Evolutionary conservation across 2,113 vertebrate species (phyloP).

Genomic region (Uria aalge): DNA sequence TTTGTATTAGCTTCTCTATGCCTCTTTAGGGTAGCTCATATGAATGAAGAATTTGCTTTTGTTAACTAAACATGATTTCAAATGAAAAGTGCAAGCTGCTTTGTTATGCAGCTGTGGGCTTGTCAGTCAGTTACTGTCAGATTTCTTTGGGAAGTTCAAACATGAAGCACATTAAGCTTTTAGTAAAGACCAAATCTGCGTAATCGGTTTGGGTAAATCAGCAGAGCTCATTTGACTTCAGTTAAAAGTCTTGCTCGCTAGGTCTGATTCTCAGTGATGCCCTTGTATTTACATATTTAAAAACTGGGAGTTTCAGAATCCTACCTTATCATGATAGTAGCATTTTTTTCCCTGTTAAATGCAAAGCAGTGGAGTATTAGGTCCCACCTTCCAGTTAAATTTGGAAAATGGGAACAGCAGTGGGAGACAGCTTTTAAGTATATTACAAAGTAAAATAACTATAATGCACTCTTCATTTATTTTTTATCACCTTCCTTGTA

Average conservation of each 20-base stretch:
- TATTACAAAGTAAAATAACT: background rate
- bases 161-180: background rate
- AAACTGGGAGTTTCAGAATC: background rate
- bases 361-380: background rate
- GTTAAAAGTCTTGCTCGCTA: background rate
- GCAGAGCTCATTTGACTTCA: background rate
- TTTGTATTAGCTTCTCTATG: background rate
- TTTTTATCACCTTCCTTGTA: conserved; percentile 30
- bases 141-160: background rate
- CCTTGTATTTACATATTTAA: background rate
- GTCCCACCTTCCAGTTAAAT: background rate
- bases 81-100: background rate
- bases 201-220: background rate
- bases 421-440: background rate
- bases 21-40: background rate
- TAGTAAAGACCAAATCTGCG: background rate
- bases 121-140: background rate
- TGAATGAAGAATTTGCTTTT: background rate
- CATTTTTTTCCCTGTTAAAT: background rate
- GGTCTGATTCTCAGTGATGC: background rate
- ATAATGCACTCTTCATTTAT: background rate
- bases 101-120: background rate
- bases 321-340: background rate
- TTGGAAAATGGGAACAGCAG: background rate
- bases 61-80: background rate